These are phyloP conservation scores for Apolygus lucorum DNA, from an alignment of 1,140 invertebrate species.

Conservation along the genomic window DNA sequence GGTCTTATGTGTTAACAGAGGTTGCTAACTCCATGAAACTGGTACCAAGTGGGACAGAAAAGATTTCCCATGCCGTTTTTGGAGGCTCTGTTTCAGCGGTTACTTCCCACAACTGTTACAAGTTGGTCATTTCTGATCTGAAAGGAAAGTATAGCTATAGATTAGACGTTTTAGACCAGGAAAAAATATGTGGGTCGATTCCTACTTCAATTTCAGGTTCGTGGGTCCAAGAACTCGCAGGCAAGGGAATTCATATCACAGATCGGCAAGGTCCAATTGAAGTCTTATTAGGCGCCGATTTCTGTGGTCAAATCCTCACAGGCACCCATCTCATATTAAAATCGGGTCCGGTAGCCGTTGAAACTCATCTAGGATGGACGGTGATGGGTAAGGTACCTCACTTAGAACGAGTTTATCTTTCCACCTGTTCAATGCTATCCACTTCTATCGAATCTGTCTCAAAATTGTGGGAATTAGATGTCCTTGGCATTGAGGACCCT, in stretches of 20 bases:
- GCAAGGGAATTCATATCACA: not conserved
- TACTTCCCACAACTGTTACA: no score
- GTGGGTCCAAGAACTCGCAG: not conserved
- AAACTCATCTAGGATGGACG: not conserved
- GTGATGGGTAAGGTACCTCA: not conserved
- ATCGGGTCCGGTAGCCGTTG: not conserved
- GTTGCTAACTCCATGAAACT: no score
- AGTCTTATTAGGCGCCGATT: not conserved
- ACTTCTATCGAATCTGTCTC: not conserved
- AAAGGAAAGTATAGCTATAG: no score
- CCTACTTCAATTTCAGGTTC: not conserved
- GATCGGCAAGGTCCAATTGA: not conserved
- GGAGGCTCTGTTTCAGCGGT: no score
- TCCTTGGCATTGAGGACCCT: not conserved
- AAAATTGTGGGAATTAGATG: not conserved
- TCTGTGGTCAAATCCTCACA: not conserved
- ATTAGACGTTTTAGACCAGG: not conserved
- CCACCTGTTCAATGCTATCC: not conserved
- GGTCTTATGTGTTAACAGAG: no score
- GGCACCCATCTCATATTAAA: not conserved
- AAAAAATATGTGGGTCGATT: not conserved
- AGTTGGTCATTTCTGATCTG: no score
- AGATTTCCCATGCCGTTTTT: no score
- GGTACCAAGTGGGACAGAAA: no score
- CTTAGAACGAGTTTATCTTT: not conserved